A percentile compares a stretch with the other conserved stretches of the same genome.
Conservation (phyloP, 2,113 vertebrate genomes). For the Peromyscus californicus region DNA sequence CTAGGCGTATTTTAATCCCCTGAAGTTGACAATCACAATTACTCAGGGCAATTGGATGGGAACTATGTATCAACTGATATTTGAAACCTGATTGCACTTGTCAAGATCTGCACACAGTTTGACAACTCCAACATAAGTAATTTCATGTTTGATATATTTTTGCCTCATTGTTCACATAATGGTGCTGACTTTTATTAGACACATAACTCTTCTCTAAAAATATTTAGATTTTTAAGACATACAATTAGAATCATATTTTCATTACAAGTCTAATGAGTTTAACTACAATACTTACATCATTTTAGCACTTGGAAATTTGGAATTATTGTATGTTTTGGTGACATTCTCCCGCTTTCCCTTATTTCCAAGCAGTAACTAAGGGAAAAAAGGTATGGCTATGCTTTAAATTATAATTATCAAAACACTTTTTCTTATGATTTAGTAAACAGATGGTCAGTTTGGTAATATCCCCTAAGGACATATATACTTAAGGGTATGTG, state of each 20-base stretch:
- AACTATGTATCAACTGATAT: neutral
- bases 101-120: constrained; percentile 33
- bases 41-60: neutral
- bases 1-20: neutral
- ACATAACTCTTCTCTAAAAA: constrained; percentile 61
- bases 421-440: neutral
- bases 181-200: constrained; percentile 19
- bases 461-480: neutral
- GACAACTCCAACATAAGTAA: constrained; percentile 45
- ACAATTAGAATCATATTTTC: constrained; percentile 52
- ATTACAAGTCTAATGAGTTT: constrained; percentile 48
- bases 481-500: too few species aligned
- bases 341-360: neutral
- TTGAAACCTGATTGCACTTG: constrained; percentile 32
- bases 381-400: neutral
- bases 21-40: constrained; percentile 8
- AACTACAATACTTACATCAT: constrained; percentile 64
- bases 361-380: neutral
- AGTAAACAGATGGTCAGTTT: neutral
- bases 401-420: constrained; percentile 37
- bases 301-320: constrained; percentile 54
- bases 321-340: constrained; percentile 54
- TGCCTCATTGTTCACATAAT: constrained; percentile 63
- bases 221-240: constrained; percentile 66
- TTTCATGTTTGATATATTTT: constrained; percentile 53